These are phyloP conservation scores for Caenorhabditis uteleia DNA, from an alignment of 2,888 invertebrate genomes.

Conservation along the genomic window DNA sequence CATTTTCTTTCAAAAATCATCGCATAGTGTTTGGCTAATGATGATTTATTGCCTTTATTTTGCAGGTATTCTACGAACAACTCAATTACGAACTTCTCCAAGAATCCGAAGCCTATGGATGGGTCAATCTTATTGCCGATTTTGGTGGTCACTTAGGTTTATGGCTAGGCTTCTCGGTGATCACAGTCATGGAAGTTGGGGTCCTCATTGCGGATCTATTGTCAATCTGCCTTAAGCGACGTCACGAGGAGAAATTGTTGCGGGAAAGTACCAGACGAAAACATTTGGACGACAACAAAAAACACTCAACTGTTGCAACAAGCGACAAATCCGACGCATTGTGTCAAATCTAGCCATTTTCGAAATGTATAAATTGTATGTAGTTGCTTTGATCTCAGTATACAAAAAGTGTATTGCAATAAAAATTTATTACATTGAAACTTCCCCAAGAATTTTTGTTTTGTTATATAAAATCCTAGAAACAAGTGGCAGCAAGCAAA, in stretches of 20 bases:
- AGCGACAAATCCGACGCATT: constrained; percentile 23
- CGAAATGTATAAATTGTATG: too few relatives aligned
- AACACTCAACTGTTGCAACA: constrained; percentile 1
- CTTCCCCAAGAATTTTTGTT: background rate
- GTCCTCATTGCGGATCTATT: constrained; percentile 51
- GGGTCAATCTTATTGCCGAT: constrained; percentile 58
- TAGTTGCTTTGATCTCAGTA: too few relatives aligned
- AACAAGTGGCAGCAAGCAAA: constrained; percentile 12
- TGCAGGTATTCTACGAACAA: constrained; percentile 58
- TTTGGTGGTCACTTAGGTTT: constrained; percentile 60
- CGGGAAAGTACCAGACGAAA: constrained; percentile 20
- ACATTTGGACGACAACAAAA: background rate
- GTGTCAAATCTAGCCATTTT: constrained; percentile 37
- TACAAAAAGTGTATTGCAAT: too few relatives aligned
- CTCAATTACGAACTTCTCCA: constrained; percentile 57
- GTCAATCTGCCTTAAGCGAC: constrained; percentile 31
- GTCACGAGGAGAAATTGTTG: constrained; percentile 30
- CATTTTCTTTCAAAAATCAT: background rate
- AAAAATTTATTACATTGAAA: background rate
- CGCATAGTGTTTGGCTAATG: background rate
- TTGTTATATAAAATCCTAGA: background rate
- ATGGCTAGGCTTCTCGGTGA: constrained; percentile 62
- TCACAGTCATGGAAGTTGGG: constrained; percentile 66
- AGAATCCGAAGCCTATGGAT: constrained; percentile 55
- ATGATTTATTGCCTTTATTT: constrained; percentile 32